Base-by-base conservation (phyloP, 1,140 invertebrate genomes). In the Drosophila biarmipes region DNA sequence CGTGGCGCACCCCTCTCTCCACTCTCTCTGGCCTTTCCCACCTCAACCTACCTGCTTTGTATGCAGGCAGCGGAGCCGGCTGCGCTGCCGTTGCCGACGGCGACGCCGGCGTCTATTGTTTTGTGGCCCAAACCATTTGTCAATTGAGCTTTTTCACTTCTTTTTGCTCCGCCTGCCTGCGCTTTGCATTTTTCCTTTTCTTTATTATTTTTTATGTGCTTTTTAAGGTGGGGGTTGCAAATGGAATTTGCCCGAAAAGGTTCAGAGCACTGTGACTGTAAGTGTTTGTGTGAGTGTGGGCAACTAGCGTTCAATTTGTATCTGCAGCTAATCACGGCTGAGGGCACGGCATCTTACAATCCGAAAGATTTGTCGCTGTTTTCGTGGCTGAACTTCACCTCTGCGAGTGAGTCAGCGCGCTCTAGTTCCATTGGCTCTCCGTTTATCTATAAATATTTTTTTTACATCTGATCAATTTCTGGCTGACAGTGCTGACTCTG, bases 341-440 rank as follows among this genome's bases (percentile, higher is more conserved):
- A 77, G 78, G 81, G 81, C 59, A 78, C 77, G 81, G 81, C 81
- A 58, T 68, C 76, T 66, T 53, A 53, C 78, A 73, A 64, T 68
- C 58, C 56, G 10, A 54, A 61, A 66, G 73, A 66, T 74, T 19
- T 11, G 17, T 19, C 46, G 19, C 52, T 56, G 14, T 59, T 52
- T 68, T 78, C 66, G 76, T 76, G 69, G 71, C 56, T 87, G 82
- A 87, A 87, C 82, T 87, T 87, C 82, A 87, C 78, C 82, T 82
- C 63, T 62, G 37, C 31, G 43, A 12, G 19, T 87, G 77, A 80
- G 69, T 80, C 78, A 78, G 61, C 53, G 45, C 12, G 29, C 64
- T 21, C 3, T 21, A 11, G 10, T 21, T 43, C 6, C 21, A 11
- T 21, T 6, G 2, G 4, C 4, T 19, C 0, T 42, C 8, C 19